phyloP scores from a whole-genome alignment of 1,140 invertebrate genomes.

The Leptopilina boulardi region DNA sequence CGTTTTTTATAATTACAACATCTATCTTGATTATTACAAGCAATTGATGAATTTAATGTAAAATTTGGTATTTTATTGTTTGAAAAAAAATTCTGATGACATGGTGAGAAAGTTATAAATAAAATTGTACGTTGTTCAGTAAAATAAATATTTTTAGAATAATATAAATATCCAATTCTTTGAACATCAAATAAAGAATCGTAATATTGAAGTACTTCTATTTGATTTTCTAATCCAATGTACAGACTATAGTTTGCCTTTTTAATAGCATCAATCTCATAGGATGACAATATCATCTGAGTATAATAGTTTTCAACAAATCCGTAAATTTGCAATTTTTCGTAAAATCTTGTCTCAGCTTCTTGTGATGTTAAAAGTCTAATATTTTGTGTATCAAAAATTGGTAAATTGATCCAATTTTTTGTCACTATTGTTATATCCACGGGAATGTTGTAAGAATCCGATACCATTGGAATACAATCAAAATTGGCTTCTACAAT shows the following conservation, averaged over 20 bases:
- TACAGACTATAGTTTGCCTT: neutral
- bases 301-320: neutral
- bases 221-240: neutral
- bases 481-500: neutral
- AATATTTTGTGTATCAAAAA: neutral
- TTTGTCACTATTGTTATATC: neutral
- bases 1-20: neutral
- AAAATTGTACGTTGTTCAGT: neutral
- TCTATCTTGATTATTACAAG: neutral
- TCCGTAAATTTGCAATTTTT: neutral
- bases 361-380: neutral
- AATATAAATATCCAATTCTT: neutral
- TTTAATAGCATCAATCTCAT: neutral
- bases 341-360: neutral
- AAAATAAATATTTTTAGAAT: neutral
- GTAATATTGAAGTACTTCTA: neutral
- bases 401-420: neutral
- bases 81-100: neutral
- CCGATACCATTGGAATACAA: neutral
- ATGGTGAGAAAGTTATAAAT: neutral
- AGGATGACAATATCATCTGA: neutral
- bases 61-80: neutral
- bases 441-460: neutral
- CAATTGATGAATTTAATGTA: neutral
- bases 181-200: neutral